Evolutionary conservation across 2,797 vertebrate species (phyloP), one percentile per base, ranked within the genome.

Genomic region (Holocentrus rufus): DNA sequence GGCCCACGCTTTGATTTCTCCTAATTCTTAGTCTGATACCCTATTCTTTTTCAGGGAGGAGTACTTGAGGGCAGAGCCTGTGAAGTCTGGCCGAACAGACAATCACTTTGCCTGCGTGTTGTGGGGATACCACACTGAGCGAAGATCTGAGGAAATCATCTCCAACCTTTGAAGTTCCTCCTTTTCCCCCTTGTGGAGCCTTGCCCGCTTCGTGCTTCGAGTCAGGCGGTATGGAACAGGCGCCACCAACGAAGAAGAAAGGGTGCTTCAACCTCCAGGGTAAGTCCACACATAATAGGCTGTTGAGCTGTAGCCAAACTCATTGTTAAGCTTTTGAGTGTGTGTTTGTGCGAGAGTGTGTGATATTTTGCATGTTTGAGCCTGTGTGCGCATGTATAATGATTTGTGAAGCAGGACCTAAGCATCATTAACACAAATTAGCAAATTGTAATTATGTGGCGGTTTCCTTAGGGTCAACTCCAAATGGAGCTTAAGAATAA

Each of bases 101-200:
- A 80, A 76, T 72, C 68, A 67, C 63, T n/a, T n/a, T 17, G 74
- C 11, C 44, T 47, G 52, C 39, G 74, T 20, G 63, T 81, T 15
- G 23, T 34, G 30, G 56, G 23, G 46, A 75, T 74, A 59, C 46
- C 76, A 72, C 77, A 58, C 78, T 50, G 84, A 68, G 76, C 2
- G 31, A 57, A 85, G 81, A 90, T 90, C 84, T 87, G 72, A 86
- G 69, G 55, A 71, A 85, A 82, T 87, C 81, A 74, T 85, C 83
- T 80, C 52, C 69, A 70, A 61, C 83, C 87, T 84, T 83, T 89
- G 82, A 91, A 88, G 87, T 86, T 20, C 4, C 74, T 76, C 79
- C 68, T 18, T 65, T 39, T 14, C 39, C 53, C 27, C 42, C 78
- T 80, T 84, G 76, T 86, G 79, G 87, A 83, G 82, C 69, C 79